Conservation (phyloP, 2,797 vertebrate species). For the Catharus ustulatus region DNA sequence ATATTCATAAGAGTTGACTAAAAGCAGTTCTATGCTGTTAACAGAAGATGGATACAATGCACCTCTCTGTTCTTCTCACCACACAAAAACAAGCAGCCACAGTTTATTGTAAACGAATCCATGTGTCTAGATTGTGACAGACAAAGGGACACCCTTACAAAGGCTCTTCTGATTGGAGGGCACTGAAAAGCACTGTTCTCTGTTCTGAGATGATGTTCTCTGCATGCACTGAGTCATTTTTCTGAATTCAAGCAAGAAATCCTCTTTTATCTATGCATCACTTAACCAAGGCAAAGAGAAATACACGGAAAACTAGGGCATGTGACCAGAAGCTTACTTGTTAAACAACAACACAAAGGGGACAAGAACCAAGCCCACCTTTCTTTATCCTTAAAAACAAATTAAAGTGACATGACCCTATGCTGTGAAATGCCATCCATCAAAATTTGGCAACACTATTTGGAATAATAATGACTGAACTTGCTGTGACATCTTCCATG, state of each 20-base stretch:
- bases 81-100: background rate
- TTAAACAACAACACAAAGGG: background rate
- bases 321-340: background rate
- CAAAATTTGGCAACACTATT: background rate
- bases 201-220: background rate
- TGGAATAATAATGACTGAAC: background rate
- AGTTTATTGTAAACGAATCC: background rate
- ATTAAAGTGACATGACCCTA: background rate
- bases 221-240: background rate
- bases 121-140: background rate
- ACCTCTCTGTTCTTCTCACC: background rate
- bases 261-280: background rate
- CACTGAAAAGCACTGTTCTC: background rate
- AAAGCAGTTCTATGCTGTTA: background rate
- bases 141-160: background rate
- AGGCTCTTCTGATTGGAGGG: background rate
- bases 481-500: slow-evolving; percentile 14
- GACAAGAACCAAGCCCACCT: background rate
- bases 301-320: background rate
- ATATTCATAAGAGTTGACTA: background rate
- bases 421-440: slow-evolving; percentile 2
- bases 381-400: background rate
- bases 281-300: background rate
- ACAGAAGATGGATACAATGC: background rate
- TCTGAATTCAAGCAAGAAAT: background rate